Evolutionary conservation across 2,888 invertebrate genomes (phyloP), one percentile per base, ranked within the genome.

Genomic region (Keiferia lycopersicella): DNA sequence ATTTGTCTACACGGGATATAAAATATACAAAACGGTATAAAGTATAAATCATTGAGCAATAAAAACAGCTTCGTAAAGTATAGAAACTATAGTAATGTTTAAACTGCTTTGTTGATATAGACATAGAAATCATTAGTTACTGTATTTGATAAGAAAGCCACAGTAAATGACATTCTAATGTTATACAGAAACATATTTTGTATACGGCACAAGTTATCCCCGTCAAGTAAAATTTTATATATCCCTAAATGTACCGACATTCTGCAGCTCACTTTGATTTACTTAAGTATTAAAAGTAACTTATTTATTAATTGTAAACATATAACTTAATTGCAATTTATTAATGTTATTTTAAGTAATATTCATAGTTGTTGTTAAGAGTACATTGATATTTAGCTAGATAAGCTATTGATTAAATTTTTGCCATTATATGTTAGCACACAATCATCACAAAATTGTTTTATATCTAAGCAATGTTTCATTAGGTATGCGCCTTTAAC

Each of bases 401-500:
- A 65, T 75, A 76, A 74, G 75, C 67, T 69, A 68, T 64, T 64
- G 66, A 68, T 76, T 72, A 76, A 67, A 72, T 72, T 80, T 79
- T 81, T 83, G 84, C 84, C 84, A 84, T 84, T 79, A 77, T 61
- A 79, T 69, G 70, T 69, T 75, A 73, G 68, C 67, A 50, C 51
- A 26, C 63, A 74, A 74, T 73, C 78, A 81, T 83, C 82, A 82
- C 84, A 82, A 74, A 45, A 75, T 77, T 76, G 75, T 72, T 80
- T 79, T 75, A 75, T 78, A 26, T 14, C 11, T 53, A 22, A 22
- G 14, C 71, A 72, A 34, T 71, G 72, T 73, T 73, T 59, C 76
- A 69, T 70, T 67, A 66, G 67, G 68, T 71, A 69, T 60, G 67
- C 68, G 69, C 71, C 69, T 71, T 70, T 69, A 68, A 68, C 53